A percentile compares a stretch with the other conserved stretches of the same genome.
phyloP scores from a whole-genome alignment of 2,797 vertebrate species.

The Podarcis lilfordi region DNA sequence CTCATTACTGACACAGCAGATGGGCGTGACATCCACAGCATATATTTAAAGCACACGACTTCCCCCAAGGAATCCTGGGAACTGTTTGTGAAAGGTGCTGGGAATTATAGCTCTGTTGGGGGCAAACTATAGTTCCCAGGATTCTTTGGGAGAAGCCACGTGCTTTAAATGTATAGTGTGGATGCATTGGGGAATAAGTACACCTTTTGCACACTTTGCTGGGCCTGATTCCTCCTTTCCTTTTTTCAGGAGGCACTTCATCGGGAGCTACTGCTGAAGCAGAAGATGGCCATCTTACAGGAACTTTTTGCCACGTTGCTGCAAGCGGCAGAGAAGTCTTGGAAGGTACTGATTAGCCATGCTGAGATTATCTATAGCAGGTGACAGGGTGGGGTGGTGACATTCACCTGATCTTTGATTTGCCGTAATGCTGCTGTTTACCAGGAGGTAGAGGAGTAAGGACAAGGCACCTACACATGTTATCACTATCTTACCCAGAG shows the following conservation, averaged over 20 bases:
- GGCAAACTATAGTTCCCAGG: too few relatives aligned
- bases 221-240: slow-evolving; percentile 5
- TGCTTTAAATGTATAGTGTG: too few relatives aligned
- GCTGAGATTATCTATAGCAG: background rate
- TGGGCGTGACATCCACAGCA: too few relatives aligned
- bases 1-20: background rate
- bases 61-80: too few relatives aligned
- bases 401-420: too few relatives aligned
- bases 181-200: background rate
- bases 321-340: slow-evolving; percentile 78
- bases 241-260: slow-evolving; percentile 78
- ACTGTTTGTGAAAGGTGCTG: too few relatives aligned
- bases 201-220: background rate
- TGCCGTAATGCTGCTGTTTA: too few relatives aligned
- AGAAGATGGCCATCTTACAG: slow-evolving; percentile 81
- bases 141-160: too few relatives aligned
- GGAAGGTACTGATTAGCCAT: slow-evolving; percentile 75
- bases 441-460: too few relatives aligned
- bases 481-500: background rate
- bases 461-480: background rate
- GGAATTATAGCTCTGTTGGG: too few relatives aligned
- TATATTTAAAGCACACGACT: too few relatives aligned
- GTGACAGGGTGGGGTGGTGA: background rate
- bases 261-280: slow-evolving; percentile 79
- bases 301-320: slow-evolving; percentile 77